These are phyloP conservation scores for Eudyptes chrysolophus DNA, from an alignment of 2,113 vertebrate species.

Conservation along the genomic window DNA sequence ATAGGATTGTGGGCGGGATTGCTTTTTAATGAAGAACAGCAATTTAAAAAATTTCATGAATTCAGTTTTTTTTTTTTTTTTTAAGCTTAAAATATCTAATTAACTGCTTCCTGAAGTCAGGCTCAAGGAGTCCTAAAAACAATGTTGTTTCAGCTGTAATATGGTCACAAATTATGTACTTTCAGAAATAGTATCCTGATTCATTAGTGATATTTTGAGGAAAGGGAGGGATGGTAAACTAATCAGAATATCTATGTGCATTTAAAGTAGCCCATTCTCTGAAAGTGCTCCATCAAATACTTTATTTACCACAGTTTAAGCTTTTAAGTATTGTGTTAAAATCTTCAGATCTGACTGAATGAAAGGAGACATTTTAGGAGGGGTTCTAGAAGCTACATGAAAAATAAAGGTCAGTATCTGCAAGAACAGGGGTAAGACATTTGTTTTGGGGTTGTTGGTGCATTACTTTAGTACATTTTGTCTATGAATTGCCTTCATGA, in stretches of 20 bases:
- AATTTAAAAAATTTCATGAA: not conserved
- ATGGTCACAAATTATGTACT: not conserved
- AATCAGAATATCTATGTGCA: not conserved
- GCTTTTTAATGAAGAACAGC: not conserved
- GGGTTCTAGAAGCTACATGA: not conserved
- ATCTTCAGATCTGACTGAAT: not conserved
- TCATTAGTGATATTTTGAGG: not conserved
- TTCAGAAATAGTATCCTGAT: not conserved
- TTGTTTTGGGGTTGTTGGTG: not conserved
- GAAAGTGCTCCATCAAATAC: not conserved
- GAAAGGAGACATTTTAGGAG: not conserved
- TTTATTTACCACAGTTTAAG: not conserved
- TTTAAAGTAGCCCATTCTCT: not conserved
- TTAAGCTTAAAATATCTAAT: not conserved
- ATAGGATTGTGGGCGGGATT: not conserved
- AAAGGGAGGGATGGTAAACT: not conserved
- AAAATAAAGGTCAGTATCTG: not conserved
- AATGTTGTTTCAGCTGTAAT: not conserved
- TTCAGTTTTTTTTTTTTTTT: not conserved
- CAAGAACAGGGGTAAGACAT: not conserved
- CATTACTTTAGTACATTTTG: not conserved
- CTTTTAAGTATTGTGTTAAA: not conserved
- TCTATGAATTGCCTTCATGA: not conserved
- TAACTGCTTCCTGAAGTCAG: not conserved
- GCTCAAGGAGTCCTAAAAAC: not conserved